These are phyloP conservation scores for Burhinus oedicnemus DNA, from an alignment of 2,113 vertebrate species.

Conservation along the genomic window DNA sequence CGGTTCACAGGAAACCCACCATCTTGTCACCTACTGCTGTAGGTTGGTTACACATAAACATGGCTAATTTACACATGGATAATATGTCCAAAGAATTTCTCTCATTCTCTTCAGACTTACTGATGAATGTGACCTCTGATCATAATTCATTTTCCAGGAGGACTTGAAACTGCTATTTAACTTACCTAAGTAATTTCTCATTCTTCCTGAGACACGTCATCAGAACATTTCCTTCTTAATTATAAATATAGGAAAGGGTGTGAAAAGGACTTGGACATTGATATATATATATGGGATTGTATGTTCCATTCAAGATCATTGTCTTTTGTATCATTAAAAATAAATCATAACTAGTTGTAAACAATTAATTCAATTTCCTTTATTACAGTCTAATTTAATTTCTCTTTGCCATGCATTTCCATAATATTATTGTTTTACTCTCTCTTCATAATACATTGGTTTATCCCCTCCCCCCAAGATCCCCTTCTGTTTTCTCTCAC, in stretches of 20 bases:
- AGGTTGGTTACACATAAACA: not conserved
- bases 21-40: not conserved
- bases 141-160: slow-evolving; percentile 19
- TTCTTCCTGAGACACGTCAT: slow-evolving; percentile 26
- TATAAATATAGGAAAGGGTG: slow-evolving; percentile 82
- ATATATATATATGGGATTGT: slow-evolving; percentile 63
- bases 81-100: not conserved
- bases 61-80: not conserved
- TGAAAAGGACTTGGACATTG: slow-evolving; percentile 58
- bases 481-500: slow-evolving; percentile 2
- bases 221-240: slow-evolving; percentile 69
- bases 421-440: not conserved
- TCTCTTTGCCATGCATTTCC: slow-evolving; percentile 14
- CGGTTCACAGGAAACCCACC: not conserved
- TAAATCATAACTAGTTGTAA: slow-evolving; percentile 49
- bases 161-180: slow-evolving; percentile 11
- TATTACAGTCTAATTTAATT: slow-evolving; percentile 24
- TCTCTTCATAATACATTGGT: not conserved
- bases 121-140: slow-evolving; percentile 13
- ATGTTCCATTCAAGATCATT: not conserved
- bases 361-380: slow-evolving; percentile 44
- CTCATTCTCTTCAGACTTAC: not conserved
- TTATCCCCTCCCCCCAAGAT: not conserved
- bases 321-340: slow-evolving; percentile 60
- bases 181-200: slow-evolving; percentile 32